Conservation (phyloP, 2,113 vertebrate species). For the Upupa epops region DNA sequence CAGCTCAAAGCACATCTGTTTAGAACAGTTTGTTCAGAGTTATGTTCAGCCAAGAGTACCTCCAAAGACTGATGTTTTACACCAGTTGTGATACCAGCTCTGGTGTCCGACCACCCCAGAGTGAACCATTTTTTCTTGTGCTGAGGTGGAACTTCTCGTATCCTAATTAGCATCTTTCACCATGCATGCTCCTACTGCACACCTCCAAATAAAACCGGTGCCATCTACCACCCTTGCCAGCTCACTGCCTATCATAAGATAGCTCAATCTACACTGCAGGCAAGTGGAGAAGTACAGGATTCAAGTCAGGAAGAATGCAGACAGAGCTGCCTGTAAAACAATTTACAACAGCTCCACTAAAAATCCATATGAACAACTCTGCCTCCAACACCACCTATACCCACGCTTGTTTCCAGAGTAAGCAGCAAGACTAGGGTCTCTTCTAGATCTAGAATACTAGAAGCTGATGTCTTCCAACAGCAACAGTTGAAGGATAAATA, state of each 20-base stretch:
- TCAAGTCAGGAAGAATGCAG: background rate
- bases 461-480: background rate
- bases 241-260: background rate
- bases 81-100: background rate
- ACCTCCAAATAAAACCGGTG: background rate
- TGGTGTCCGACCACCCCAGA: background rate
- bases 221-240: background rate
- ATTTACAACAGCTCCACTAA: background rate
- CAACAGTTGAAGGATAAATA: background rate
- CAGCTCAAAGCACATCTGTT: background rate
- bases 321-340: background rate
- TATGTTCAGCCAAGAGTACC: background rate
- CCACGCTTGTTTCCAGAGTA: background rate
- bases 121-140: background rate
- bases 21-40: background rate
- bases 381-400: background rate
- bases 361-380: background rate
- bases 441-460: background rate
- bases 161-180: background rate
- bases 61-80: background rate
- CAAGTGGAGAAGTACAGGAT: background rate
- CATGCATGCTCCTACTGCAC: rapidly evolving
- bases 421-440: background rate
- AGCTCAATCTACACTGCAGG: background rate
- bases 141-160: background rate